Base-by-base conservation (phyloP, 2,797 vertebrate species). In the Mus caroli region DNA sequence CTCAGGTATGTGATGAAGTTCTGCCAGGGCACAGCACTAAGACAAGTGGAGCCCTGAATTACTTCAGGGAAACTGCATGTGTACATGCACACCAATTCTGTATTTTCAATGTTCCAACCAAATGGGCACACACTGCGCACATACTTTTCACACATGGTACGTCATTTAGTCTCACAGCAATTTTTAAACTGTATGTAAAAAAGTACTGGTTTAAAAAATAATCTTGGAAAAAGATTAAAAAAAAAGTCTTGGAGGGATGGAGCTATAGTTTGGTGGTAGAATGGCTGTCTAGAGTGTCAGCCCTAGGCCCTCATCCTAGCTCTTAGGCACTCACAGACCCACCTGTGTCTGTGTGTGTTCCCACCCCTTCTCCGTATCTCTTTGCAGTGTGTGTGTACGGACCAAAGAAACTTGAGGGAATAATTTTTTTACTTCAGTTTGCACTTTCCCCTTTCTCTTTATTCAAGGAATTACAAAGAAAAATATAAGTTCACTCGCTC, bases 81-180 rank as follows among this genome's bases (percentile, higher is more conserved):
- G 13, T 19, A 43, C 77, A 43, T 34, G 67, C 11, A 75, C 43
- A 78, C 71, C 50, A 67, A 56, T n/a, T 88, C 15, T 34, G 24
- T n/a, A 80, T 75, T 90, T 95, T 83, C 73, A 85, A 52, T 67
- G 6, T 77, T 84, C n/a, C 77, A 94, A 69, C 52, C 73, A 83
- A 92, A 76, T 71, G 69, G 17, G 17, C 67, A n/a, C 8, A 71
- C 1, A 71, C n/a, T 2, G 52, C 28, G 40, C 31, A 85, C 17
- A 78, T n/a, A n/a, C 46, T 77, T 86, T 89, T 76, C 26, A 91
- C 40, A 76, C 9, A 76, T 11, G 40, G 26, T 22, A 80, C 11
- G 12, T 73, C 71, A 93, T 40, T 89, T 85, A 79, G 43, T 85
- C 79, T 85, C 37, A 67, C 2, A 37, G 26, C 75, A 40, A 89